A percentile compares a stretch with the other conserved stretches of the same genome.
Evolutionary conservation across 2,888 invertebrate species (phyloP).

Genomic region (Ariolimax columbianus): DNA sequence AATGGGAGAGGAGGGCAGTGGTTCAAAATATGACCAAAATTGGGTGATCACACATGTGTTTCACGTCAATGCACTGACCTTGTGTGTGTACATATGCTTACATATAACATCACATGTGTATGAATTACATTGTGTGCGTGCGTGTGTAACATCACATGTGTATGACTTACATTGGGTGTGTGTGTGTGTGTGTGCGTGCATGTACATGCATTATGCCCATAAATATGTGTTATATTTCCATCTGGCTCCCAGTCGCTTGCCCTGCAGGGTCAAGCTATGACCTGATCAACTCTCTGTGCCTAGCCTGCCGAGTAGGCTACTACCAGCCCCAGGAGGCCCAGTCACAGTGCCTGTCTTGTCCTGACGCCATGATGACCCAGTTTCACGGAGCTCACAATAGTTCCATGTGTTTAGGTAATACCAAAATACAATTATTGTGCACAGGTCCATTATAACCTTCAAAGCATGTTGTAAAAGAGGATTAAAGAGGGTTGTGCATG

Average conservation of each 20-base stretch:
- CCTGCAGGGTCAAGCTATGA: conserved; percentile 48
- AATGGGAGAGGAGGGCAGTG: too few relatives aligned
- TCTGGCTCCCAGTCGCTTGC: conserved; percentile 55
- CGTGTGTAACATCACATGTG: background rate
- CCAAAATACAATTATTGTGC: too few relatives aligned
- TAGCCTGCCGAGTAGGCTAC: conserved; percentile 33
- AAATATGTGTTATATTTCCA: background rate
- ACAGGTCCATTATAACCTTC: too few relatives aligned
- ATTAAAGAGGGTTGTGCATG: too few relatives aligned
- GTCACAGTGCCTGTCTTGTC: conserved; percentile 50
- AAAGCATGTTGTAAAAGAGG: too few relatives aligned
- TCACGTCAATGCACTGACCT: too few relatives aligned
- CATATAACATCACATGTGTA: too few relatives aligned
- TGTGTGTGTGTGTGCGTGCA: background rate
- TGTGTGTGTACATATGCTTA: too few relatives aligned
- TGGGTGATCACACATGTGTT: too few relatives aligned
- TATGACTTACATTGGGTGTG: too few relatives aligned
- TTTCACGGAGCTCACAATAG: conserved; percentile 42
- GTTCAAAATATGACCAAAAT: too few relatives aligned
- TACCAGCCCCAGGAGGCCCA: conserved; percentile 53
- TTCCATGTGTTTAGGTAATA: conserved; percentile 51
- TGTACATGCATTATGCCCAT: background rate
- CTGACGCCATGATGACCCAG: conserved; percentile 44
- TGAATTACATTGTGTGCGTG: background rate
- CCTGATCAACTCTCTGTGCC: conserved; percentile 10